A percentile compares a stretch with the other conserved stretches of the same genome.
These are phyloP conservation scores for Bostrychus sinensis DNA, from an alignment of 2,113 vertebrate genomes.

Conservation along the genomic window DNA sequence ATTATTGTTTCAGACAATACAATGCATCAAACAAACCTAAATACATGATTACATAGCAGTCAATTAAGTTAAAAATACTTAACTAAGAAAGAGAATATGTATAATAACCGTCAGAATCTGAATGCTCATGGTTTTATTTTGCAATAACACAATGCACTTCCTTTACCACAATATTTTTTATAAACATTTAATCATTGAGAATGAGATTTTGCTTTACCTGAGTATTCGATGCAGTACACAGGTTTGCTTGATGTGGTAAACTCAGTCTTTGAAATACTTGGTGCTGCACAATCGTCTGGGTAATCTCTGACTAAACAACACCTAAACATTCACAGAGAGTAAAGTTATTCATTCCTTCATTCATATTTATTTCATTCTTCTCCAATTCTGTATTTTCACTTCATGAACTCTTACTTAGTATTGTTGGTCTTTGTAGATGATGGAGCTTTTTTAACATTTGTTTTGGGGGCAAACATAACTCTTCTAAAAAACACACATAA, in stretches of 20 bases:
- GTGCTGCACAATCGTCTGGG: constrained; percentile 72
- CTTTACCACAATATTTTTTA: no score
- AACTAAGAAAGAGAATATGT: no score
- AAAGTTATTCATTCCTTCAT: background rate
- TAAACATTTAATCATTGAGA: no score
- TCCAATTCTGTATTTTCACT: constrained; percentile 9
- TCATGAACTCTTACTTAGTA: constrained; percentile 67
- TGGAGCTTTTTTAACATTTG: constrained; percentile 69
- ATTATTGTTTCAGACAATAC: background rate
- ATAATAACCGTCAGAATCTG: no score
- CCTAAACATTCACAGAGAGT: constrained; percentile 35
- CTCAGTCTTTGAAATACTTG: constrained; percentile 54
- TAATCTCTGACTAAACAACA: constrained; percentile 77
- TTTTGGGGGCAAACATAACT: constrained; percentile 83
- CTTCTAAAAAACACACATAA: constrained; percentile 63
- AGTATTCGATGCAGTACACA: constrained; percentile 80
- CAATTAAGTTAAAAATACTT: no score
- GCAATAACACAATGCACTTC: background rate
- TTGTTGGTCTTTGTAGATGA: constrained; percentile 40
- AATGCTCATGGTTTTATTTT: background rate
- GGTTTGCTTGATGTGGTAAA: constrained; percentile 63
- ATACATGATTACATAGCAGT: no score
- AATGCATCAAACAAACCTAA: background rate
- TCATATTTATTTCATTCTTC: background rate
- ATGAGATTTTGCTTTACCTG: constrained; percentile 81